Percentiles rank a stretch among this genome's conserved stretches.
These are phyloP conservation scores for Sphaerodactylus townsendi DNA, from an alignment of 2,113 vertebrate genomes.

Conservation along the genomic window DNA sequence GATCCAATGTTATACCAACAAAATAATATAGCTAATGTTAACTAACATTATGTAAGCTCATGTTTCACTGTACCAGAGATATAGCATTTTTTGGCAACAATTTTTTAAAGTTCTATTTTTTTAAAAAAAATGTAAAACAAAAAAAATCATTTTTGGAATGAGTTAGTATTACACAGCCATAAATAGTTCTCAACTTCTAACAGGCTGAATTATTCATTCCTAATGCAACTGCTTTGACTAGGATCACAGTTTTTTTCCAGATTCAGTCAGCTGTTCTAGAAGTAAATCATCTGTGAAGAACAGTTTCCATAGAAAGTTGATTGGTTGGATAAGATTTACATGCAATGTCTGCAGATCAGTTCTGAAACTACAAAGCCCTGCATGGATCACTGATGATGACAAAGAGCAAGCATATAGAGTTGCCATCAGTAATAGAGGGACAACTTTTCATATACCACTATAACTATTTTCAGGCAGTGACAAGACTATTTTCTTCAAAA, in stretches of 20 bases:
- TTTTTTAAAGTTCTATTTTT: neutral
- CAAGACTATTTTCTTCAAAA: constrained; percentile 55
- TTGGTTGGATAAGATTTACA: constrained; percentile 38
- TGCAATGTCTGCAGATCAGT: constrained; percentile 38
- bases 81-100: fast-evolving
- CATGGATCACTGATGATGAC: constrained; percentile 40
- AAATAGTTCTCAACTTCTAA: neutral
- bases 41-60: neutral
- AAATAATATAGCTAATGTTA: too few species aligned
- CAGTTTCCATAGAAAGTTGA: constrained; percentile 9
- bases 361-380: constrained; percentile 35
- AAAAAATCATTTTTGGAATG: neutral
- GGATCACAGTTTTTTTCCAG: neutral
- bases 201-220: constrained; percentile 10
- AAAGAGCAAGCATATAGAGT: constrained; percentile 20
- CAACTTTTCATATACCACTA: constrained; percentile 44
- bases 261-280: constrained; percentile 34
- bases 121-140: neutral
- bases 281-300: constrained; percentile 39
- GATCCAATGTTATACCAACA: too few species aligned
- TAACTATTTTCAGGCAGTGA: constrained; percentile 53
- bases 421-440: constrained; percentile 36
- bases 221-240: neutral
- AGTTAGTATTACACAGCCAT: neutral
- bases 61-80: neutral